Conservation (phyloP, 2,888 invertebrate species). For the Cyaniris semiargus region DNA sequence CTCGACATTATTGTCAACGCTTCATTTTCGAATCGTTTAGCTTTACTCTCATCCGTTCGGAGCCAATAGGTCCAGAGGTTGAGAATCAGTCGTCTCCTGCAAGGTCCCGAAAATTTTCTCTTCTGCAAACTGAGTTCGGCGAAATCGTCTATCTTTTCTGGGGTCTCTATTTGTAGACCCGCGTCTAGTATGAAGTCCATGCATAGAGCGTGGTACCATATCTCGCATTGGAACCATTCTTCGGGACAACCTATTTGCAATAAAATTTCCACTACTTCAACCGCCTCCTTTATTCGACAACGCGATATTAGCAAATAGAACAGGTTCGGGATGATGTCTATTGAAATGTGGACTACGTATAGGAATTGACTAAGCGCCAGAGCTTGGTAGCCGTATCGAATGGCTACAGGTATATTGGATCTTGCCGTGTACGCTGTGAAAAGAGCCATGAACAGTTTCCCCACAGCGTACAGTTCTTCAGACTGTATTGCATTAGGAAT, state of each 20-base stretch:
- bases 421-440: constrained; percentile 67
- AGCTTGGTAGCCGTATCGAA: constrained; percentile 67
- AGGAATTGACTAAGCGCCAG: constrained; percentile 68
- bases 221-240: constrained; percentile 57
- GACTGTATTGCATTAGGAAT: constrained; percentile 58
- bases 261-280: constrained; percentile 67
- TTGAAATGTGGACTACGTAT: constrained; percentile 61
- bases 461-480: constrained; percentile 69
- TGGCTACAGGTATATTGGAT: constrained; percentile 55
- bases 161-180: constrained; percentile 75
- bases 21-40: constrained; percentile 66
- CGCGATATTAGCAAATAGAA: constrained; percentile 66
- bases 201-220: constrained; percentile 81
- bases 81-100: constrained; percentile 59
- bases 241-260: constrained; percentile 51
- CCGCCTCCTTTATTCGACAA: constrained; percentile 71
- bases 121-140: constrained; percentile 58
- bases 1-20: constrained; percentile 58
- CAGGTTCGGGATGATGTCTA: constrained; percentile 70
- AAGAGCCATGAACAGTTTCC: constrained; percentile 66
- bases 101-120: constrained; percentile 51
- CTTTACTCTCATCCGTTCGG: constrained; percentile 59
- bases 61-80: constrained; percentile 73
- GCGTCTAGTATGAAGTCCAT: constrained; percentile 81
- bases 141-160: constrained; percentile 65